Evolutionary conservation across 1,140 invertebrate species (phyloP), one percentile per base, ranked within the genome.

Genomic region (Drosophila jambulina): DNA sequence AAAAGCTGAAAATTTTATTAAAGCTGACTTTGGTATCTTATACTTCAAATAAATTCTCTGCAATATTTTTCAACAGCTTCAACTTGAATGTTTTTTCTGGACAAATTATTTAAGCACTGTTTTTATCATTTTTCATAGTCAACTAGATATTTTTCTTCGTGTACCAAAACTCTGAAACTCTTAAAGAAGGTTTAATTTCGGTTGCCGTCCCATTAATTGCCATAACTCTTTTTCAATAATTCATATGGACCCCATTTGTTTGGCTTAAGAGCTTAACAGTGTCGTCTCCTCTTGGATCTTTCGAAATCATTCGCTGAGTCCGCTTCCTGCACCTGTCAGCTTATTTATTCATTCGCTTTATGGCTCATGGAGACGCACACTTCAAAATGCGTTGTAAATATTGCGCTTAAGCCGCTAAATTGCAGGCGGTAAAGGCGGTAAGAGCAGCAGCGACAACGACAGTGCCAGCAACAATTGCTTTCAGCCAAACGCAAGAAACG

Each of bases 321-420:
- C 23, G 56, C 38, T 72, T 65, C 49, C 77, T 72, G 76, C 77
- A 79, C 75, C 77, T 79, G 76, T 68, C 75, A 68, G 75, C 75
- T 77, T 77, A 77, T 77, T 77, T 77, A 72, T 72, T 74, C 69
- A 75, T 75, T 75, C 70, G 63, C 64, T 88, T 87, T 85, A 88
- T 88, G 83, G 51, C 74, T 61, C 78, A 82, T 58, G 36, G 56
- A 58, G 54, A 65, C 60, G 46, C 63, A 76, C 67, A 87, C 84
- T 83, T 69, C 60, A 67, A 88, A 84, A 78, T 81, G 80, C 78
- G 84, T 51, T 87, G 84, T 88, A 87, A 88, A 87, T 90, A 87
- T 84, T 67, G 76, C 75, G 80, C 84, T 88, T 87, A 88, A 87
- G 84, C 85, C 76, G 84, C 78, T 70, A 87, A 87, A 87, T 87